Conservation (phyloP, 2,888 invertebrate species). For the Dioctria rufipes region DNA sequence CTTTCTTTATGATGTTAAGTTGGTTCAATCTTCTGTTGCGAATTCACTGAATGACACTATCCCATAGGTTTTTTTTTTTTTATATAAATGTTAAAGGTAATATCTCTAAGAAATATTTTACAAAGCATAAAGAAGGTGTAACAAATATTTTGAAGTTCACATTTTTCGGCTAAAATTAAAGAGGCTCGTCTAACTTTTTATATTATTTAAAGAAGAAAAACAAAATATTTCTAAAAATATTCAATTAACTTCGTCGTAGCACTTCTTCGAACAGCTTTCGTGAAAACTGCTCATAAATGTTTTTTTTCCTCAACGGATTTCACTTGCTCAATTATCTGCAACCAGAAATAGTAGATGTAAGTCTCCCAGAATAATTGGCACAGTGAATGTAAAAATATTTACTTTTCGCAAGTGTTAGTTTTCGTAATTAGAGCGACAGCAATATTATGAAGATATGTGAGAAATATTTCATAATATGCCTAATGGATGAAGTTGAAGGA, state of each 20-base stretch:
- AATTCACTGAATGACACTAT: no score
- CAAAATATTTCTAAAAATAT: neutral
- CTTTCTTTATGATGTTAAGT: no score
- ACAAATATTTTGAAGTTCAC: no score
- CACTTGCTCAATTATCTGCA: neutral
- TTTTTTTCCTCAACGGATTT: neutral
- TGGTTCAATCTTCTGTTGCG: no score
- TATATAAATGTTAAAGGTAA: no score
- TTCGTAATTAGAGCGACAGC: neutral
- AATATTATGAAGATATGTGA: neutral
- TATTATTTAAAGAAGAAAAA: no score
- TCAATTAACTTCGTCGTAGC: neutral
- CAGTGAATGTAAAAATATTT: neutral
- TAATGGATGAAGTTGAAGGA: neutral
- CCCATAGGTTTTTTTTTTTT: no score
- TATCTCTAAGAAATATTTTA: no score
- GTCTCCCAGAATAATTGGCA: neutral
- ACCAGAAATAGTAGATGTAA: neutral
- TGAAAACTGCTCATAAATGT: neutral
- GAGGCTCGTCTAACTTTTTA: no score
- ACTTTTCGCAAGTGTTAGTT: neutral
- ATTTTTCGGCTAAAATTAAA: no score
- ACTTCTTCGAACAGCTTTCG: neutral
- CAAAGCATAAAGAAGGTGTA: no score
- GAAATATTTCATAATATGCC: neutral